phyloP scores from a whole-genome alignment of 2,888 invertebrate species.

The Drosophila barbarae region DNA sequence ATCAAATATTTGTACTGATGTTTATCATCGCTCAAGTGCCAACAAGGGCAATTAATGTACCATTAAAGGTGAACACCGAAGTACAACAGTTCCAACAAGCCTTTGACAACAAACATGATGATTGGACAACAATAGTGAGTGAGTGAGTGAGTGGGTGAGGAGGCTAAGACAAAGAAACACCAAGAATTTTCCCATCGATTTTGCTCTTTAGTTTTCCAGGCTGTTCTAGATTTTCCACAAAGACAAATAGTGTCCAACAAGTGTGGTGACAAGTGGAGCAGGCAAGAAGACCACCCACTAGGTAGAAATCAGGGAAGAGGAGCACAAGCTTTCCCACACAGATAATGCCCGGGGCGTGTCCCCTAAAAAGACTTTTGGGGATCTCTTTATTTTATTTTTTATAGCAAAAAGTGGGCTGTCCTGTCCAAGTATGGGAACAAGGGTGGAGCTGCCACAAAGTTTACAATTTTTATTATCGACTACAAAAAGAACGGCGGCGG shows the following conservation, averaged over 20 bases:
- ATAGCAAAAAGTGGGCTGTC: slow-evolving; percentile 41
- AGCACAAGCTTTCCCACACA: slow-evolving; percentile 22
- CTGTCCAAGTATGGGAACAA: slow-evolving; percentile 6
- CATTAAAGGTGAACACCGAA: slow-evolving; percentile 59
- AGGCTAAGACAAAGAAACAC: slow-evolving; percentile 21
- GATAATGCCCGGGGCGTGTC: slow-evolving; percentile 21
- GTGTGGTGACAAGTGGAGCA: slow-evolving; percentile 50
- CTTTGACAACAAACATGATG: slow-evolving; percentile 55
- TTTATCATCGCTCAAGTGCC: slow-evolving; percentile 71
- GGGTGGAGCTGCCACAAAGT: slow-evolving; percentile 55
- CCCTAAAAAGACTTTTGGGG: slow-evolving; percentile 20
- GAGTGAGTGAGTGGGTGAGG: background rate
- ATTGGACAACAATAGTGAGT: slow-evolving; percentile 23
- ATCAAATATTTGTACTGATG: slow-evolving; percentile 72
- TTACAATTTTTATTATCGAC: slow-evolving; percentile 70
- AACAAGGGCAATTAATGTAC: slow-evolving; percentile 73
- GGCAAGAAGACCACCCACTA: slow-evolving; percentile 64
- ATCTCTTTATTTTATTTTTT: slow-evolving; percentile 12
- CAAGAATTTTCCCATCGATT: slow-evolving; percentile 26
- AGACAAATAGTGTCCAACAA: slow-evolving; percentile 62
- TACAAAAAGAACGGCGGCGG: slow-evolving; percentile 41
- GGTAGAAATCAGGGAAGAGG: background rate
- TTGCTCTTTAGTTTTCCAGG: slow-evolving; percentile 3
- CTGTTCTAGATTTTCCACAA: slow-evolving; percentile 18
- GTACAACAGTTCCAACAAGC: slow-evolving; percentile 48